Evolutionary conservation across 2,888 invertebrate genomes (phyloP).

Genomic region (Apodemia hepburni): DNA sequence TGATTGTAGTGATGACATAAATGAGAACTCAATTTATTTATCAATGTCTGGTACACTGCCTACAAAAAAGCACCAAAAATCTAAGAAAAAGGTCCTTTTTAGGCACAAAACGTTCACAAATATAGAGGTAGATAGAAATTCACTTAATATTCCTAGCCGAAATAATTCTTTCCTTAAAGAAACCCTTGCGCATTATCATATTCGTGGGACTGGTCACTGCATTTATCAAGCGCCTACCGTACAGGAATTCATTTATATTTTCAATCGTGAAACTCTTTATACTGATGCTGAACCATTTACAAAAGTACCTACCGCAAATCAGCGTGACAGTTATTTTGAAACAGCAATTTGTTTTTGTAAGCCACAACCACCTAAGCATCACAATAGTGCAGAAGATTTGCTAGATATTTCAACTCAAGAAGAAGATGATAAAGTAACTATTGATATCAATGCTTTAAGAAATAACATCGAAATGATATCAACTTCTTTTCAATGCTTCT

Average conservation of each 20-base stretch:
- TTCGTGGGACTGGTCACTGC: slow-evolving; percentile 72
- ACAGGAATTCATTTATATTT: slow-evolving; percentile 66
- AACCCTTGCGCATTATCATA: slow-evolving; percentile 66
- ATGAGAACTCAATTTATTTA: slow-evolving; percentile 54
- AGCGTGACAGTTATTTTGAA: slow-evolving; percentile 64
- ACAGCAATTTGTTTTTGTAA: slow-evolving; percentile 75
- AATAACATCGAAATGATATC: slow-evolving; percentile 49
- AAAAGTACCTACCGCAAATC: slow-evolving; percentile 48
- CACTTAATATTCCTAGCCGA: slow-evolving; percentile 52
- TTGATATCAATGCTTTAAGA: slow-evolving; percentile 52
- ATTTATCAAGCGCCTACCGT: slow-evolving; percentile 67
- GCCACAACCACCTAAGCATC: slow-evolving; percentile 58
- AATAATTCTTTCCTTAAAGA: slow-evolving; percentile 60
- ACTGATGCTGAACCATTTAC: slow-evolving; percentile 54
- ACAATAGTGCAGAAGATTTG: slow-evolving; percentile 69
- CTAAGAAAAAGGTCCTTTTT: slow-evolving; percentile 64
- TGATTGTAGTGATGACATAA: slow-evolving; percentile 58
- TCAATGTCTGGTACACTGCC: slow-evolving; percentile 70
- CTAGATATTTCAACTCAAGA: slow-evolving; percentile 46
- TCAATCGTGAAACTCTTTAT: slow-evolving; percentile 66
- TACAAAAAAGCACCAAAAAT: slow-evolving; percentile 47
- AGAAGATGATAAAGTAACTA: slow-evolving; percentile 48
- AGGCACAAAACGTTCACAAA: slow-evolving; percentile 74
- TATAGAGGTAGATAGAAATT: slow-evolving; percentile 66
- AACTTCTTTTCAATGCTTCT: slow-evolving; percentile 69